phyloP scores from a whole-genome alignment of 2,888 invertebrate species.

The Aelia acuminata region DNA sequence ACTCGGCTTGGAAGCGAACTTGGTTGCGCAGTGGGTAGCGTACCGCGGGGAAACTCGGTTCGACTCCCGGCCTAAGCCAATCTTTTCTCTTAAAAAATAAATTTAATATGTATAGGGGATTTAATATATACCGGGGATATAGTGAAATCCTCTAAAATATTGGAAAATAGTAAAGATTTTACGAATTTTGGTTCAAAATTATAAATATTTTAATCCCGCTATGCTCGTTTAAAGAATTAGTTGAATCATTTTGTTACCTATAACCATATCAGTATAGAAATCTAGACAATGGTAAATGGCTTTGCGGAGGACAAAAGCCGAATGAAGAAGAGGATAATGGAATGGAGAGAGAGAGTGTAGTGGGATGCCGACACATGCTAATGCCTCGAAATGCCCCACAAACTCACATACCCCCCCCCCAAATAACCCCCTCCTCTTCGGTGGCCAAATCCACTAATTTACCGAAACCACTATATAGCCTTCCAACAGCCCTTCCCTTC shows the following conservation, averaged over 20 bases:
- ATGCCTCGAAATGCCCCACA: slow-evolving; percentile 29
- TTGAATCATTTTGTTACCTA: neutral
- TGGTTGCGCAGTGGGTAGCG: no score
- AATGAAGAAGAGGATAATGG: slow-evolving; percentile 30
- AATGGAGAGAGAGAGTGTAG: neutral
- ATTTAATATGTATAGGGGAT: no score
- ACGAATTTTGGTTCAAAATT: no score
- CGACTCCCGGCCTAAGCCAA: no score
- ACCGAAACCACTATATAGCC: slow-evolving; percentile 6
- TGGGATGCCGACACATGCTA: slow-evolving; percentile 5
- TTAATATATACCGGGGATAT: no score
- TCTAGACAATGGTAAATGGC: neutral
- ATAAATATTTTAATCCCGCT: no score
- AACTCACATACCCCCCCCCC: neutral
- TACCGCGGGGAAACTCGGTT: no score
- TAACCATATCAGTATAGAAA: neutral
- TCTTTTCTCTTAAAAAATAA: no score
- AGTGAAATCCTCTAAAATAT: no score
- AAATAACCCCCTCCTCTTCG: neutral
- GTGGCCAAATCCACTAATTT: neutral
- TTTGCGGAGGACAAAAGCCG: neutral
- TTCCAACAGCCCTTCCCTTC: neutral
- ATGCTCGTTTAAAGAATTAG: neutral
- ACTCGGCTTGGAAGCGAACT: no score
- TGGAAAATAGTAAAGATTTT: no score